Evolutionary conservation across 2,113 vertebrate genomes (phyloP).

Genomic region (Nycticebus coucang): DNA sequence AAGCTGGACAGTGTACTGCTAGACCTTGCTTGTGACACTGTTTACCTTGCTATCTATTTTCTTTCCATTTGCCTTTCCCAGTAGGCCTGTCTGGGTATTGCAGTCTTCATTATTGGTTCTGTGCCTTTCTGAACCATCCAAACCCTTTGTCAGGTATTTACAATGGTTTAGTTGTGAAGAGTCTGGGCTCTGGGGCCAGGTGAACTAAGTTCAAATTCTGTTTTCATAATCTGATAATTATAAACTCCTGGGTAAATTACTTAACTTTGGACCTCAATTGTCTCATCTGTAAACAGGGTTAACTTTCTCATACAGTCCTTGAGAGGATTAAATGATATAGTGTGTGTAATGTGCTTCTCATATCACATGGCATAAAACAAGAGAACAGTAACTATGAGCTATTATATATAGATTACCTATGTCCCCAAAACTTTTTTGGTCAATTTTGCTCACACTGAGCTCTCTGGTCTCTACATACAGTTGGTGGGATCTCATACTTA

Average conservation of each 20-base stretch:
- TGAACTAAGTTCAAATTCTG: neutral
- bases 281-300: neutral
- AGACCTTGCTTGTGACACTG: neutral
- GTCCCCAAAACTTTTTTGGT: neutral
- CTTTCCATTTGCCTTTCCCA: neutral
- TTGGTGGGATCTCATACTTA: neutral
- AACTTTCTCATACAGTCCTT: neutral
- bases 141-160: neutral
- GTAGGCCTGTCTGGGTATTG: neutral
- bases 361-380: neutral
- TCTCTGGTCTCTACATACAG: neutral
- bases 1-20: neutral
- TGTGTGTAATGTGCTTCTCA: neutral
- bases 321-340: neutral
- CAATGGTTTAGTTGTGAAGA: neutral
- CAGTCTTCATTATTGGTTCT: neutral
- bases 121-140: neutral
- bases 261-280: neutral
- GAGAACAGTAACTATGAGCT: neutral
- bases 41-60: neutral
- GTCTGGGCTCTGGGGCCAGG: neutral
- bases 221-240: neutral
- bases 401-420: neutral
- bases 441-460: neutral
- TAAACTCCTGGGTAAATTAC: neutral